Evolutionary conservation across 2,113 vertebrate genomes (phyloP).

Genomic region (Triplophysa siluroides): DNA sequence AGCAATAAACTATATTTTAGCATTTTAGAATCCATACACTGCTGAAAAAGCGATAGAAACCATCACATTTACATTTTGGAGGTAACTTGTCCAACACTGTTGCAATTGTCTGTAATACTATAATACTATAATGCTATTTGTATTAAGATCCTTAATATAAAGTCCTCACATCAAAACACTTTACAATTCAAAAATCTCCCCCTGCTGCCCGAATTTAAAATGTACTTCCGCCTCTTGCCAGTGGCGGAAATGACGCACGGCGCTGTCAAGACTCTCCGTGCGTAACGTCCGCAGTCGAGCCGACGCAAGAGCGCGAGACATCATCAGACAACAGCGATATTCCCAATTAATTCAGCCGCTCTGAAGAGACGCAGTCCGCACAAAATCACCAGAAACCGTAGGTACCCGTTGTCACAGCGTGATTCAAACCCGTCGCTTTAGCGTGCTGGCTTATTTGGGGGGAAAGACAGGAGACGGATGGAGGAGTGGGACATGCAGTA

Average conservation of each 20-base stretch:
- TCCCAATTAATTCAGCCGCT: background rate
- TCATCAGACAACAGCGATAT: conserved; percentile 43
- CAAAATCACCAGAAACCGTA: conserved; percentile 19
- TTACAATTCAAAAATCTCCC: background rate
- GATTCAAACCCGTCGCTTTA: background rate
- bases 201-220: background rate
- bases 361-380: conserved; percentile 1
- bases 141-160: background rate
- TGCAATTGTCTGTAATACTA: too few relatives aligned
- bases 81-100: too few relatives aligned
- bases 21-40: too few relatives aligned
- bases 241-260: conserved; percentile 72
- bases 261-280: conserved; percentile 58
- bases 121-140: too few relatives aligned
- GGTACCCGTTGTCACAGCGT: conserved; percentile 6
- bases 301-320: conserved; percentile 58
- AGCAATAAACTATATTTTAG: too few relatives aligned
- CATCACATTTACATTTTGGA: too few relatives aligned
- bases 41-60: too few relatives aligned
- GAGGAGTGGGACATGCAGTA: conserved; percentile 31
- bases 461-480: conserved; percentile 7
- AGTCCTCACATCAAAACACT: background rate
- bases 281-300: conserved; percentile 33
- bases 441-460: background rate
- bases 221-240: background rate